Conservation (phyloP, 2,888 invertebrate species). For the Troilus luridus region DNA sequence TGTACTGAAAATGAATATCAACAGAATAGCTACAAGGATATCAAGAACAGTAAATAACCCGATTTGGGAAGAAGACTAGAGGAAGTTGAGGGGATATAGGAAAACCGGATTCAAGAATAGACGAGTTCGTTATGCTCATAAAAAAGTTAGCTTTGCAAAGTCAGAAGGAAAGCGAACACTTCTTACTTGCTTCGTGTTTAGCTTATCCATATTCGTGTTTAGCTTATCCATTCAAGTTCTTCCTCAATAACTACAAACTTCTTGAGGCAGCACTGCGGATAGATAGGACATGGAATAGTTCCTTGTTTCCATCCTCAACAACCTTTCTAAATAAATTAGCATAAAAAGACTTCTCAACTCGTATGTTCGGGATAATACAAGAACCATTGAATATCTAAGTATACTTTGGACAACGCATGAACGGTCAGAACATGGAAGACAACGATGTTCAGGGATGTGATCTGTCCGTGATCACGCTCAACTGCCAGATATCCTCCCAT, state of each 20-base stretch:
- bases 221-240: background rate
- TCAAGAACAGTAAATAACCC: background rate
- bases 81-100: background rate
- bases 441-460: too few species aligned
- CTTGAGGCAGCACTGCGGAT: background rate
- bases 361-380: too few species aligned
- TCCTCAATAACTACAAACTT: background rate
- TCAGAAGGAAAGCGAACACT: background rate
- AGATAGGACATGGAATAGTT: background rate
- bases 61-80: background rate
- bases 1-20: background rate
- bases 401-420: too few species aligned
- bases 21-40: background rate
- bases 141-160: slow-evolving; percentile 20
- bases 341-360: too few species aligned
- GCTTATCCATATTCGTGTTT: background rate
- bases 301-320: background rate
- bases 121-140: slow-evolving; percentile 13
- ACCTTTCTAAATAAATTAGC: background rate
- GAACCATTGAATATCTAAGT: too few species aligned
- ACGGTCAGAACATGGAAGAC: too few species aligned
- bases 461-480: too few species aligned
- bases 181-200: background rate
- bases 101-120: slow-evolving; percentile 13
- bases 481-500: too few species aligned